Conservation (phyloP, 2,888 invertebrate genomes). For the Parnassius smintheus region DNA sequence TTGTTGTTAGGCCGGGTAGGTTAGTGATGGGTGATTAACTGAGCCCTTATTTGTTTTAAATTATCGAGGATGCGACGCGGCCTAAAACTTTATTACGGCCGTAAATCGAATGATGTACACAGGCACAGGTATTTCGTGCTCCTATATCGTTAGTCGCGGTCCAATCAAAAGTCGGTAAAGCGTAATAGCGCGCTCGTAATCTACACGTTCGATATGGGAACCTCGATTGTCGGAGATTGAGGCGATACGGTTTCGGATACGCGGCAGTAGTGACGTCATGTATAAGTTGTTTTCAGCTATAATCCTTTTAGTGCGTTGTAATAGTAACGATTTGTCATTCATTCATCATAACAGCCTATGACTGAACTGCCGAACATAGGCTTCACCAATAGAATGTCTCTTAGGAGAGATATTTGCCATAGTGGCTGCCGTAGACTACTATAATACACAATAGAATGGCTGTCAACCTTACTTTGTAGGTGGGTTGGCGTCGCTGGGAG, state of each 20-base stretch:
- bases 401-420: no score
- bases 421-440: no score
- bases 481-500: no score
- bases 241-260: constrained; percentile 49
- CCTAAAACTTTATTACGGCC: constrained; percentile 61
- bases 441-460: no score
- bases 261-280: constrained; percentile 27
- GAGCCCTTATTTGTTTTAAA: constrained; percentile 59
- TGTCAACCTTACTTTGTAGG: no score
- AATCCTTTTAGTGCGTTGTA: no score
- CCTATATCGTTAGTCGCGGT: constrained; percentile 66
- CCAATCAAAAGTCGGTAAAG: constrained; percentile 75
- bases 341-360: background rate
- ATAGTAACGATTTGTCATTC: no score
- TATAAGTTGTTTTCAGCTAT: no score
- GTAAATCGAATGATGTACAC: constrained; percentile 56
- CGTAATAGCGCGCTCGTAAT: constrained; percentile 65
- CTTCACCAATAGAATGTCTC: no score
- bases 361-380: no score
- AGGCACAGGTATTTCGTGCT: constrained; percentile 56
- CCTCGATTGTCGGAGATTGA: constrained; percentile 58
- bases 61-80: constrained; percentile 58
- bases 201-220: constrained; percentile 74
- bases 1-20: constrained; percentile 7
- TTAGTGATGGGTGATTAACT: constrained; percentile 48